Conservation (phyloP, 1,140 invertebrate species). For the Sitobion miscanthi region DNA sequence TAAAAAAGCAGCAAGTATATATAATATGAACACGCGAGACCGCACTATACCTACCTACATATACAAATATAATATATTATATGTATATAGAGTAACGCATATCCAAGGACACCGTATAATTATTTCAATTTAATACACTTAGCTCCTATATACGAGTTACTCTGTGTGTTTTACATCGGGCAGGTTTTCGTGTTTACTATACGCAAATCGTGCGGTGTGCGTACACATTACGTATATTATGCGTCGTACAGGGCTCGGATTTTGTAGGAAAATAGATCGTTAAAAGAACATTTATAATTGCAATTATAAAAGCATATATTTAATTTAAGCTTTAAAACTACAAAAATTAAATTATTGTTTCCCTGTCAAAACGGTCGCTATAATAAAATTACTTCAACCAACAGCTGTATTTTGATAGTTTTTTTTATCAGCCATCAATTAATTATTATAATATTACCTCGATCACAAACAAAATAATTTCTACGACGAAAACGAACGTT, state of each 20-base stretch:
- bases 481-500: too few species aligned
- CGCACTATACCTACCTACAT: too few species aligned
- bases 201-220: not conserved
- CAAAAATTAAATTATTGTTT: too few species aligned
- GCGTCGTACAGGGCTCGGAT: not conserved
- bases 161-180: not conserved
- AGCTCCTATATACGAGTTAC: not conserved
- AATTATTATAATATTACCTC: not conserved
- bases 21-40: constrained; percentile 21
- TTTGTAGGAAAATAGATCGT: not conserved
- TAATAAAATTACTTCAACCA: too few species aligned
- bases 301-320: not conserved
- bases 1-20: constrained; percentile 16
- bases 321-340: too few species aligned
- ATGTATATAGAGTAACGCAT: not conserved
- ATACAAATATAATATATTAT: not conserved
- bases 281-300: not conserved
- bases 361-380: too few species aligned
- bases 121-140: constrained; percentile 16
- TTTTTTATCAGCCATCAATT: not conserved
- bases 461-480: not conserved
- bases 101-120: constrained; percentile 16
- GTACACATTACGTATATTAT: not conserved
- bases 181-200: not conserved
- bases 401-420: too few species aligned